Percentiles rank a stretch among this genome's conserved stretches.
Evolutionary conservation across 2,797 vertebrate genomes (phyloP).

Genomic region (Coranthus polyacanthus): DNA sequence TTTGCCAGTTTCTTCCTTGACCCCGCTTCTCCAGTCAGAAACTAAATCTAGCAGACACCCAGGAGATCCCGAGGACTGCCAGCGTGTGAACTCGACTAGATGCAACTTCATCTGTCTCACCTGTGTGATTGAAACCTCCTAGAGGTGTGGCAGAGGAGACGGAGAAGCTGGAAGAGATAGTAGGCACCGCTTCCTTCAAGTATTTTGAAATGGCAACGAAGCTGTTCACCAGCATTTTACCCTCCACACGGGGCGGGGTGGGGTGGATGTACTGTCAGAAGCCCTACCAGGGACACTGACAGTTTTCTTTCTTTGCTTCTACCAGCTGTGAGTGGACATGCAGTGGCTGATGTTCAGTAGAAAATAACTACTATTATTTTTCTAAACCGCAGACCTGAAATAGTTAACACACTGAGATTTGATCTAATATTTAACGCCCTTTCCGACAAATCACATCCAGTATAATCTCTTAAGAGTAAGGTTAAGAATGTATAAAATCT

Average conservation of each 20-base stretch:
- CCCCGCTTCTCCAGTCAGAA: conserved; percentile 88
- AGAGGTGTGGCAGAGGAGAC: not conserved
- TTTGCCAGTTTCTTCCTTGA: conserved; percentile 48
- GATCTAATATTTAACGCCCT: not conserved
- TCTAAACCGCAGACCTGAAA: not conserved
- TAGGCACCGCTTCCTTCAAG: conserved; percentile 20
- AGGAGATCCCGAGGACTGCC: conserved; percentile 90
- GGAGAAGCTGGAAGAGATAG: conserved; percentile 11
- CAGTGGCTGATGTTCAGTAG: not conserved
- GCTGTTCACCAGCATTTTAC: conserved; percentile 44
- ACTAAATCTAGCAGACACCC: conserved; percentile 93
- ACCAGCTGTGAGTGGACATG: not conserved
- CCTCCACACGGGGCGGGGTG: conserved; percentile 1
- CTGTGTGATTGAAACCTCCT: conserved; percentile 4
- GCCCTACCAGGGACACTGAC: conserved; percentile 13
- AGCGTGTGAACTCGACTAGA: conserved; percentile 80
- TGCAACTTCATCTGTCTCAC: not conserved
- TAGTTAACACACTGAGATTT: not conserved
- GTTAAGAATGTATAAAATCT: not conserved
- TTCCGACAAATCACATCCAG: not conserved
- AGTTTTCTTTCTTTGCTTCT: not conserved
- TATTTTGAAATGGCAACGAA: conserved; percentile 12
- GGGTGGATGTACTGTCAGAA: conserved; percentile 21
- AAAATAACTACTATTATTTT: not conserved
- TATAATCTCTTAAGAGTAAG: not conserved